These are phyloP conservation scores for Anastrepha obliqua DNA, from an alignment of 1,140 invertebrate species.

Conservation along the genomic window DNA sequence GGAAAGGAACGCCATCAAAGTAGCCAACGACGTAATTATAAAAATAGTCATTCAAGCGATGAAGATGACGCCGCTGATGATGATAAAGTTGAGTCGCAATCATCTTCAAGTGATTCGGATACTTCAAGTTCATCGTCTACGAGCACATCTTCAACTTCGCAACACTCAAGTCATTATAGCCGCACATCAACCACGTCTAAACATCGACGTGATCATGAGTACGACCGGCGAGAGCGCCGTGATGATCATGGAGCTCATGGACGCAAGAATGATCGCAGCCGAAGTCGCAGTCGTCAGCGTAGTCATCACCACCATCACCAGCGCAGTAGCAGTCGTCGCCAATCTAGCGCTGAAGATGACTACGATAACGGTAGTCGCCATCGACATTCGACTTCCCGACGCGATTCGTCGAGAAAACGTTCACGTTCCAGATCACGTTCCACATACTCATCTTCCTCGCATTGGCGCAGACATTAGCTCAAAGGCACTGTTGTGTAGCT, in stretches of 20 bases:
- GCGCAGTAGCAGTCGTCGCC: conserved; percentile 10
- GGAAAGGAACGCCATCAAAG: conserved; percentile 58
- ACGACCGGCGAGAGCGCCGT: conserved; percentile 2
- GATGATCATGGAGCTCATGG: conserved; percentile 4
- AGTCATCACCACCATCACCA: neutral
- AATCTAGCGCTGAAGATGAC: conserved; percentile 51
- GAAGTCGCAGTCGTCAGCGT: conserved; percentile 1
- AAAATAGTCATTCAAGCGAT: neutral
- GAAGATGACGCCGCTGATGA: conserved; percentile 32
- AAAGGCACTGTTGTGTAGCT: neutral
- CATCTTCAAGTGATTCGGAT: conserved; percentile 35
- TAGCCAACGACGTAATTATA: neutral
- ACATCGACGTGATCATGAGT: conserved; percentile 20
- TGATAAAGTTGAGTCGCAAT: conserved; percentile 31
- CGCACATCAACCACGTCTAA: conserved; percentile 29
- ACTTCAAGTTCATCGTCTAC: conserved; percentile 42
- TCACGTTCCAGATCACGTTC: conserved; percentile 54
- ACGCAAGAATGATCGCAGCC: neutral
- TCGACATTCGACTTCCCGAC: conserved; percentile 37
- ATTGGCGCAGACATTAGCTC: conserved; percentile 16
- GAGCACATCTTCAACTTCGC: conserved; percentile 33
- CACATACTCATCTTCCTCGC: conserved; percentile 55
- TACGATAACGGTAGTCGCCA: conserved; percentile 10
- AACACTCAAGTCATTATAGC: conserved; percentile 45
- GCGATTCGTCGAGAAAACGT: conserved; percentile 14